A percentile compares a stretch with the other conserved stretches of the same genome.
phyloP scores from a whole-genome alignment of 2,888 invertebrate species.

The Macrosoma leucophasiata region DNA sequence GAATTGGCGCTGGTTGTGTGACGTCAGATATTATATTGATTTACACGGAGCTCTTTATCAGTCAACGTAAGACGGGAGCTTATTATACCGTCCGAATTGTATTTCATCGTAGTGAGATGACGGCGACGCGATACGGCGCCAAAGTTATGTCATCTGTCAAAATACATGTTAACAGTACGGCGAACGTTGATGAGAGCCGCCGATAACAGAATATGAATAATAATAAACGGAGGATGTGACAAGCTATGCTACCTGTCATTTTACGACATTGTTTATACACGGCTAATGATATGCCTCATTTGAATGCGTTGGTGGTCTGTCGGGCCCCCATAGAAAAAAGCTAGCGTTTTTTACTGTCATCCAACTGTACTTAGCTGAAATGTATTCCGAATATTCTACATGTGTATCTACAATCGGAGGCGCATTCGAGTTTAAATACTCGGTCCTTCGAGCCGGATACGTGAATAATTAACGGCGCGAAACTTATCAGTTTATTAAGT shows the following conservation, averaged over 20 bases:
- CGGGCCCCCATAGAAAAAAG: slow-evolving; percentile 42
- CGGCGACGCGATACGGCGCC: slow-evolving; percentile 57
- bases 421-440: too few relatives aligned
- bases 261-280: slow-evolving; percentile 64
- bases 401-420: too few relatives aligned
- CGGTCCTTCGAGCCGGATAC: too few relatives aligned
- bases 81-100: slow-evolving; percentile 71
- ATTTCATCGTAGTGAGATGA: slow-evolving; percentile 63
- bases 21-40: slow-evolving; percentile 62
- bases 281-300: slow-evolving; percentile 67
- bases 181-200: slow-evolving; percentile 44
- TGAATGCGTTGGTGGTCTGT: slow-evolving; percentile 70
- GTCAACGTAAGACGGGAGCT: slow-evolving; percentile 69
- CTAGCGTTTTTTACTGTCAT: too few relatives aligned
- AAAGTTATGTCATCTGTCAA: slow-evolving; percentile 76
- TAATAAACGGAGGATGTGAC: slow-evolving; percentile 55
- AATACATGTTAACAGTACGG: slow-evolving; percentile 71
- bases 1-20: slow-evolving; percentile 33
- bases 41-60: slow-evolving; percentile 55
- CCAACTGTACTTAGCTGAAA: too few relatives aligned
- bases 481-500: slow-evolving; percentile 57
- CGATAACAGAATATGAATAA: slow-evolving; percentile 51
- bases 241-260: slow-evolving; percentile 65
- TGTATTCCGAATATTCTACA: too few relatives aligned
- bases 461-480: slow-evolving; percentile 47